Base-by-base conservation (phyloP, 2,113 vertebrate species). In the Spermophilus dauricus region DNA sequence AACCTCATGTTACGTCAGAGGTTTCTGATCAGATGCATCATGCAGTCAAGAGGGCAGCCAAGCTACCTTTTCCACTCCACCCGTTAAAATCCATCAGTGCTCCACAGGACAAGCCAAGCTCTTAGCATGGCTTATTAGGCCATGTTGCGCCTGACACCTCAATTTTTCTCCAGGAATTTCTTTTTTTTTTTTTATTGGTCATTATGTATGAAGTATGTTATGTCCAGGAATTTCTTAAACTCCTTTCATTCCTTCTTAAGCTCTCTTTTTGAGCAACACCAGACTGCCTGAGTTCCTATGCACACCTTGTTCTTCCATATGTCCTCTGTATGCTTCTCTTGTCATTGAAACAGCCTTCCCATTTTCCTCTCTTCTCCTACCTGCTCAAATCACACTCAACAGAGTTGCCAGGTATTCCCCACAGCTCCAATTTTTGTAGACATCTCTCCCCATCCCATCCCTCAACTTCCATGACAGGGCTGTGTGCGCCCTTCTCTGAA, bases 271-370 rank as follows among this genome's bases (percentile, higher is more conserved):
- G 1, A 34, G 8, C 73, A 63, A 73, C 28, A 51, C 0, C 42
- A 39, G 75, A 34, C 45, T 91, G 9, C 42, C 51, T 61, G 56
- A 45, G 72, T 61, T 28, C 53, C 48, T 11, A 11, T 10, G 8
- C 22, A 8, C 4, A 53, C 4, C 3, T 14, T 5, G 1, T 5
- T 16, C 1, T 10, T 1, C n/a, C 17, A 4, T 0, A 13, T n/a
- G 16, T 67, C 14, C 24, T 84, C 30, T 42, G 2, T n/a, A 22
- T 48, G 10, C 90, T 37, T 30, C 5, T 8, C 5, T 8, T 78
- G 34, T 37, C 16, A 26, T 0, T 75, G 26, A 69, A 80, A 63
- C 3, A 7, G 34, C 20, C 53, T 37, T 92, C n/a, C 32, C 0
- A 14, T 26, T 10, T 84, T 61, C 42, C 10, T 24, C 6, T 63